Evolutionary conservation across 2,797 vertebrate species (phyloP).

Genomic region (Ispidina lecontei): DNA sequence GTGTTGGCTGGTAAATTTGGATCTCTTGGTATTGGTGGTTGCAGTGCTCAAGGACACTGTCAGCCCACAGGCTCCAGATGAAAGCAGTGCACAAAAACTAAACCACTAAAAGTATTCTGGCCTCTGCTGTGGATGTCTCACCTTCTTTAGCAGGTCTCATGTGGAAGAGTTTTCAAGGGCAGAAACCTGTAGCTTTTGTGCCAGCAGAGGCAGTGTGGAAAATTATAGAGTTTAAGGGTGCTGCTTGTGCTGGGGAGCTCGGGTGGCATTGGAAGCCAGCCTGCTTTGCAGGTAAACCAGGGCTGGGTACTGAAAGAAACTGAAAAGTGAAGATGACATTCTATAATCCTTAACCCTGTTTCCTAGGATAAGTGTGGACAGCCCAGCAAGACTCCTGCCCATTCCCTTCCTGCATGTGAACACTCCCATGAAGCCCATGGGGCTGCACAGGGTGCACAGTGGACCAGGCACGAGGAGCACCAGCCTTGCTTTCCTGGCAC

Average conservation of each 20-base stretch:
- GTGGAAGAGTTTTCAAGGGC: neutral
- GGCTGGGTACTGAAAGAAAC: neutral
- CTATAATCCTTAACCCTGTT: neutral
- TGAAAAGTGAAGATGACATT: neutral
- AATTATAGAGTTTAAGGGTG: neutral
- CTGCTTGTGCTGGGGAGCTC: neutral
- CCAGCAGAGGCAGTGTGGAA: neutral
- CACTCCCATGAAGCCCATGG: neutral
- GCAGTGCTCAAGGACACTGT: neutral
- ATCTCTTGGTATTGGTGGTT: neutral
- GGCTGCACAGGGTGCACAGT: neutral
- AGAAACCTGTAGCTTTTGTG: neutral
- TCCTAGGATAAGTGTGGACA: neutral
- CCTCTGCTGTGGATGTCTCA: neutral
- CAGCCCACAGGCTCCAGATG: neutral
- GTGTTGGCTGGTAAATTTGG: neutral
- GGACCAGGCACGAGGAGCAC: neutral
- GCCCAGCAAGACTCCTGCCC: rapidly evolving
- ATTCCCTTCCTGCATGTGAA: neutral
- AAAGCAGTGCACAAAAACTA: neutral
- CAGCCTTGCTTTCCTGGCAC: neutral
- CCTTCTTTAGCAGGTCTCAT: neutral
- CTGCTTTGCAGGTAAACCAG: neutral
- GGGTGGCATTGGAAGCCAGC: neutral
- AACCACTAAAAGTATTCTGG: neutral